A percentile compares a stretch with the other conserved stretches of the same genome.
Conservation (phyloP, 2,113 vertebrate genomes). For the Rhombomys opimus region DNA sequence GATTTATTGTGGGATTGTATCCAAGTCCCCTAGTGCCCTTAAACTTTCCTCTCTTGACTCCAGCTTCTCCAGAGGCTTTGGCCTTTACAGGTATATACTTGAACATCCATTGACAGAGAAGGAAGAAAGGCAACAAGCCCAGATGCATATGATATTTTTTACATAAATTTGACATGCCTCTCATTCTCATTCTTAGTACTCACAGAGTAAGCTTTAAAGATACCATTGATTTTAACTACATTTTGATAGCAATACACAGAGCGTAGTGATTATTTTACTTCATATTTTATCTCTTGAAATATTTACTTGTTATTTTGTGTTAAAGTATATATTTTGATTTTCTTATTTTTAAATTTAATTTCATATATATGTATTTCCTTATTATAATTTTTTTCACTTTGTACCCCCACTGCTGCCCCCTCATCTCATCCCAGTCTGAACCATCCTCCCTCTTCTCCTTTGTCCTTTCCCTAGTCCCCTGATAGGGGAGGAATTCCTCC, state of each 20-base stretch:
- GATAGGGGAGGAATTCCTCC: too few relatives aligned
- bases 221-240: not conserved
- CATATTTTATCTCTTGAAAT: not conserved
- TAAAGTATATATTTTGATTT: too few relatives aligned
- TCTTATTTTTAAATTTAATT: too few relatives aligned
- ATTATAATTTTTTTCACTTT: too few relatives aligned
- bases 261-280: not conserved
- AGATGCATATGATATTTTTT: not conserved
- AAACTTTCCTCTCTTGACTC: not conserved
- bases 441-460: too few relatives aligned
- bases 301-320: not conserved
- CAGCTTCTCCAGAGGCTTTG: not conserved
- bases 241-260: not conserved
- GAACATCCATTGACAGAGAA: fast-evolving
- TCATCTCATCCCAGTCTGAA: too few relatives aligned
- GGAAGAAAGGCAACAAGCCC: fast-evolving
- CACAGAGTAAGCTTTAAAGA: not conserved
- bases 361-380: too few relatives aligned
- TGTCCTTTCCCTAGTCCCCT: too few relatives aligned
- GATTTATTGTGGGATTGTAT: not conserved
- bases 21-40: not conserved
- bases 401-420: too few relatives aligned
- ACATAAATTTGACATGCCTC: not conserved
- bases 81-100: fast-evolving
- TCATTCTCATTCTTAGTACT: not conserved